Evolutionary conservation across 2,113 vertebrate species (phyloP), one percentile per base, ranked within the genome.

Genomic region (Aldabrachelys gigantea): DNA sequence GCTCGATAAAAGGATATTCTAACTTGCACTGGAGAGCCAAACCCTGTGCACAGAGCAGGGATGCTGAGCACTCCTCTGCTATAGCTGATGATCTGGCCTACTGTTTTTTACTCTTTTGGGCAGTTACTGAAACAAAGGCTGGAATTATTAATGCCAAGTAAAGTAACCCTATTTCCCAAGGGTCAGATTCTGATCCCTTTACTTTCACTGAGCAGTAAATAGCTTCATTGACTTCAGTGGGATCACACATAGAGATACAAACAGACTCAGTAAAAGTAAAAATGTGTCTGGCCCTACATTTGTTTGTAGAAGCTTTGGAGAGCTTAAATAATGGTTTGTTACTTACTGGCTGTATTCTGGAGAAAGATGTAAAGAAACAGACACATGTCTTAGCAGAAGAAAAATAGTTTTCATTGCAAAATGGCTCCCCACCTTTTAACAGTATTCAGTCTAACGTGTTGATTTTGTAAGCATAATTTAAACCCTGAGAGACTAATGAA

Each of bases 401-500:
- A 93, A 93, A 92, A 49, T 56, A 75, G 57, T 17, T 92, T 92
- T 94, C 41, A 1, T 59, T 47, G 53, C 93, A n/a, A 92, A 93
- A 91, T 56, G 82, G 54, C 89, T 93, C 79, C 93, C 59, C 57
- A 91, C 91, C 76, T 91, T 94, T 95, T 65, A 94, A 90, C 87
- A 22, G 6, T 93, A 92, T 95, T 97, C 97, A 93, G 97, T 96
- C 76, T 90, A 95, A 93, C 65, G 84, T 56, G 87, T 88, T 97
- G 96, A 93, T 88, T 97, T 97, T 95, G 95, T 97, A 96, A 98
- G 94, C 93, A 88, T 96, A 96, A 95, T 93, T 94, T 90, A 97
- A 97, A 90, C 96, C 97, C 97, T 56, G 13, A 95, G 94, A 98
- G 94, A 92, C 95, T 97, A 97, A 98, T 97, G 94, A 97, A 95